phyloP scores from a whole-genome alignment of 1,140 invertebrate species.

The Cephus cinctus region DNA sequence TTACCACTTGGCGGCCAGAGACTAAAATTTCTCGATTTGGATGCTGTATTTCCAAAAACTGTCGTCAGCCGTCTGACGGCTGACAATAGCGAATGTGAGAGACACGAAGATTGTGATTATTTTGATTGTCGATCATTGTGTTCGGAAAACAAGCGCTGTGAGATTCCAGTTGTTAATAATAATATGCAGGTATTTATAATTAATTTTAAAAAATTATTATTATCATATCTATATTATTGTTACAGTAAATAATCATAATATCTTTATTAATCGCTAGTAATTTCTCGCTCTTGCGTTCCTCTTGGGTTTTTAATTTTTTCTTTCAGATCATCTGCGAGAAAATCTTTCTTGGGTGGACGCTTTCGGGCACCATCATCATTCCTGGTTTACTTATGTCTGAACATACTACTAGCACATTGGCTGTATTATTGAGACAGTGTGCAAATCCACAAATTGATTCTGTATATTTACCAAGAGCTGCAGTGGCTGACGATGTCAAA shows the following conservation, averaged over 20 bases:
- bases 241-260: not conserved
- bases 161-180: conserved; percentile 59
- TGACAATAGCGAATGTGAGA: conserved; percentile 52
- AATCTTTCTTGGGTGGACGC: conserved; percentile 63
- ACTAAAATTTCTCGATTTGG: conserved; percentile 63
- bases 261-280: not conserved
- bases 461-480: conserved; percentile 45
- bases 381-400: conserved; percentile 62
- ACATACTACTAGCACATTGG: conserved; percentile 57
- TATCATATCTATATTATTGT: too few relatives aligned
- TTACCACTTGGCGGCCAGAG: conserved; percentile 54
- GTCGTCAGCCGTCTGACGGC: conserved; percentile 50
- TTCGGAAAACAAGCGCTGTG: conserved; percentile 53
- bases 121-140: conserved; percentile 66
- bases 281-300: too few relatives aligned
- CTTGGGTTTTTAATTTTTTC: not conserved
- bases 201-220: too few relatives aligned
- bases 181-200: conserved; percentile 67
- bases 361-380: conserved; percentile 61
- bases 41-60: conserved; percentile 56
- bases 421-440: conserved; percentile 58
- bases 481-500: conserved; percentile 47
- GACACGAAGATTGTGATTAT: conserved; percentile 64
- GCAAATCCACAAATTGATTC: conserved; percentile 54
- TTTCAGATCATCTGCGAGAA: conserved; percentile 63